Evolutionary conservation across 2,113 vertebrate genomes (phyloP), one percentile per base, ranked within the genome.

Genomic region (Bothrops jararaca): DNA sequence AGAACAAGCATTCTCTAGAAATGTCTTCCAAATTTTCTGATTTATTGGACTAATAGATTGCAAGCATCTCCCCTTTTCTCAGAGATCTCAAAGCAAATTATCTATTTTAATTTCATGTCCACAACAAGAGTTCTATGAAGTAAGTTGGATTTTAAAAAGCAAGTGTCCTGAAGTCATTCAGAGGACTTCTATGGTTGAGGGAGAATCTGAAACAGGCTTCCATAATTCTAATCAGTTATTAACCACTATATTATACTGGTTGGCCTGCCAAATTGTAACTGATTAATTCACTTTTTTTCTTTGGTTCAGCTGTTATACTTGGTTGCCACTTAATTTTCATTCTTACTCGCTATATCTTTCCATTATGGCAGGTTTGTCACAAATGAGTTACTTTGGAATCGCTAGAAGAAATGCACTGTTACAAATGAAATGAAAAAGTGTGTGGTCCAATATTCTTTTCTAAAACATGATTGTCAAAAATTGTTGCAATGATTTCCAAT

Each of bases 301-400:
- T 91, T 92, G 86, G 56, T 94, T 1, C 86, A 95, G 13, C 74
- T 87, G 52, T 10, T 85, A 53, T 39, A 91, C 3, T 9, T 23
- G 86, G 92, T 74, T 90, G 42, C 45, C 52, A 94, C 90, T 0
- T 45, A 26, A 13, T 94, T 93, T 91, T 92, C 93, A 85, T 88
- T 24, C 64, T 88, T 86, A 58, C 26, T 45, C 57, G 54, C 5
- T 58, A 52, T 18, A 80, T 80, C 74, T 94, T 45, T 64, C 50
- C 42, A 91, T 9, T 58, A 91, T 54, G 93, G 57, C 29, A 88
- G 57, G 5, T 92, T 64, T 92, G 58, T 88, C 57, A 52, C 26
- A 69, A 88, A 22, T 57, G 48, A 39, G 48, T 48, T 39, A 39
- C 57, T n/a, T 34, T 39, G 34, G 53, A 58, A 85, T 57, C 42